Conservation (phyloP, 2,113 vertebrate genomes). For the Petromus typicus region DNA sequence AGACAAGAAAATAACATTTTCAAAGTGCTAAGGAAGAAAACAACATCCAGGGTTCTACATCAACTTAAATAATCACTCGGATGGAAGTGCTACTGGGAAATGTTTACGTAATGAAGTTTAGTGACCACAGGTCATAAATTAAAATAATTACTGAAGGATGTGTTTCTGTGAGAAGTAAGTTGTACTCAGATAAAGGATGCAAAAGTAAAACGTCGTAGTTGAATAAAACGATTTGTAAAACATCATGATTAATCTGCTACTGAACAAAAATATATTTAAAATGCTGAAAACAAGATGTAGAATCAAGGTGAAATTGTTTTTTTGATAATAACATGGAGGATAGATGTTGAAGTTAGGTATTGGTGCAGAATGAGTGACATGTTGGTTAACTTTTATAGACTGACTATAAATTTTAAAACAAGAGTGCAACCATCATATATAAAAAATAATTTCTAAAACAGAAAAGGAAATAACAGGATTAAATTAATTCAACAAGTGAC, state of each 20-base stretch:
- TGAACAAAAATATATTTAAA: not conserved
- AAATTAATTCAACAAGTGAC: not conserved
- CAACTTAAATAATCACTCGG: not conserved
- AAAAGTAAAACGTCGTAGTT: not conserved
- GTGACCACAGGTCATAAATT: not conserved
- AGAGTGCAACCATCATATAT: not conserved
- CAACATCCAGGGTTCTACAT: not conserved
- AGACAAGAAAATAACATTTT: not conserved
- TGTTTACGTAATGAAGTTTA: conserved; percentile 7
- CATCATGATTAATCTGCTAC: not conserved
- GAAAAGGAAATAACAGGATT: not conserved
- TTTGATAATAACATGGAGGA: not conserved
- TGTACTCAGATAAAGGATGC: not conserved
- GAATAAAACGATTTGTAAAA: not conserved
- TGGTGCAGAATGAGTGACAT: not conserved
- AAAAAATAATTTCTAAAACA: not conserved
- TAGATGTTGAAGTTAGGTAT: not conserved
- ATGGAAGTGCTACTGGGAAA: not conserved
- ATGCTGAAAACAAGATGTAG: not conserved
- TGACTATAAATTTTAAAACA: not conserved
- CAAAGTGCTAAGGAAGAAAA: not conserved
- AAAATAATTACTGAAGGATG: conserved; percentile 16
- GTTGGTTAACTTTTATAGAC: not conserved
- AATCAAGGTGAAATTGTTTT: not conserved
- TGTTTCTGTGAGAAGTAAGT: not conserved